Percentiles rank a stretch among this genome's conserved stretches.
These are phyloP conservation scores for Amphimedon queenslandica DNA, from an alignment of 37 sponge, comb jelly and placozoan species.

Conservation along the genomic window DNA sequence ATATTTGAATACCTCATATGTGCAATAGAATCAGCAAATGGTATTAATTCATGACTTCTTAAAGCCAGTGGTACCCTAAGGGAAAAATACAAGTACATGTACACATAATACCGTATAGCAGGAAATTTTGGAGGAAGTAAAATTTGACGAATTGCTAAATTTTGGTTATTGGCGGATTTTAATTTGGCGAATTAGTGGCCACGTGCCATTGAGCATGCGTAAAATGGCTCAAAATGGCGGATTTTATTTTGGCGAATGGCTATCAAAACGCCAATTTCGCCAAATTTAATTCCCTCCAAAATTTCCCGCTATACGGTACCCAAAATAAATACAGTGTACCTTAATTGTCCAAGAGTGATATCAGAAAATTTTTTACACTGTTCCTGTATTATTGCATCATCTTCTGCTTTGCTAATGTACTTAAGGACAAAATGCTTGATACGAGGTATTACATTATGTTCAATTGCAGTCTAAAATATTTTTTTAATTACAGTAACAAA, in stretches of 20 bases:
- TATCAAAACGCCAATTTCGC: too few relatives aligned
- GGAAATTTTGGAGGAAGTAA: too few relatives aligned
- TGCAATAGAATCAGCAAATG: conserved; percentile 48
- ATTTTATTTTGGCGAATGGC: too few relatives aligned
- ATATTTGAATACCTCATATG: conserved; percentile 33
- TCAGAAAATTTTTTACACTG: conserved; percentile 21
- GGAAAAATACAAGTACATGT: not conserved
- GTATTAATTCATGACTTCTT: conserved; percentile 25
- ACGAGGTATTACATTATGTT: conserved; percentile 32
- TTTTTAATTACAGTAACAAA: too few relatives aligned
- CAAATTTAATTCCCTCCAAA: too few relatives aligned
- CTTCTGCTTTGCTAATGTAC: conserved; percentile 16
- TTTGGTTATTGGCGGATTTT: too few relatives aligned
- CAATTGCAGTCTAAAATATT: conserved; percentile 38
- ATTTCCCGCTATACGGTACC: too few relatives aligned
- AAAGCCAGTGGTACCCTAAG: conserved; percentile 8
- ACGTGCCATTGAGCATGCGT: too few relatives aligned
- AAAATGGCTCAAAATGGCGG: too few relatives aligned
- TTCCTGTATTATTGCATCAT: conserved; percentile 11
- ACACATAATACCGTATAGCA: too few relatives aligned
- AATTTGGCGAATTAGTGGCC: too few relatives aligned
- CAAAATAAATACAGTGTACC: not conserved
- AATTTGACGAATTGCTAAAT: too few relatives aligned
- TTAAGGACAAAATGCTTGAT: conserved; percentile 14
- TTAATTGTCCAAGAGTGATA: conserved; percentile 37